These are phyloP conservation scores for Dorcus hopei DNA, from an alignment of 2,888 invertebrate genomes.

Conservation along the genomic window DNA sequence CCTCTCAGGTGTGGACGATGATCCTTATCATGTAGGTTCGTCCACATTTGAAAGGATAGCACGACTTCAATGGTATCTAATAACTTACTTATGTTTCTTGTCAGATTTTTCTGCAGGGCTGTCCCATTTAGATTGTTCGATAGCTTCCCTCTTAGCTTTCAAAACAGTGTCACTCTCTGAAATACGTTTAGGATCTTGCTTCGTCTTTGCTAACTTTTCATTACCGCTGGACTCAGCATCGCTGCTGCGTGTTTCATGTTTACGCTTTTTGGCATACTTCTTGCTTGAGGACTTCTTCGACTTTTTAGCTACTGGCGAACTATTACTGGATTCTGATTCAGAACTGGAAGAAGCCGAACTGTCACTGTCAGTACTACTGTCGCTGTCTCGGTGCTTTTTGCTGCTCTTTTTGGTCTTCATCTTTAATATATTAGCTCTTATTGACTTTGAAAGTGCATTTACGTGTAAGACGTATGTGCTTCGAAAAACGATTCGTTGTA, in stretches of 20 bases:
- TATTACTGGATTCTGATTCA: not conserved
- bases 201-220: not conserved
- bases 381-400: not conserved
- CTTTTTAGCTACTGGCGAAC: not conserved
- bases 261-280: not conserved
- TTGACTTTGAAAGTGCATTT: too few relatives aligned
- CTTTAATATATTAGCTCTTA: too few relatives aligned
- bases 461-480: too few relatives aligned
- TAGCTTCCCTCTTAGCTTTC: constrained; percentile 15
- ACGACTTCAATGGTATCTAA: not conserved
- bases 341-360: not conserved
- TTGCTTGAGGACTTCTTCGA: not conserved
- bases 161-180: not conserved
- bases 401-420: not conserved
- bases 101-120: constrained; percentile 26
- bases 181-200: not conserved
- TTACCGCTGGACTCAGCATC: not conserved
- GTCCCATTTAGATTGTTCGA: constrained; percentile 31
- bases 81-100: constrained; percentile 13
- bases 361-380: not conserved
- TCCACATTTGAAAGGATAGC: constrained; percentile 4
- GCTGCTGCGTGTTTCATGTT: not conserved
- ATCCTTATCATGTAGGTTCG: not conserved
- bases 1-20: not conserved
- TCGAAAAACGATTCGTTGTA: too few relatives aligned